phyloP scores from a whole-genome alignment of 2,888 invertebrate species.

The Xestia c-nigrum region DNA sequence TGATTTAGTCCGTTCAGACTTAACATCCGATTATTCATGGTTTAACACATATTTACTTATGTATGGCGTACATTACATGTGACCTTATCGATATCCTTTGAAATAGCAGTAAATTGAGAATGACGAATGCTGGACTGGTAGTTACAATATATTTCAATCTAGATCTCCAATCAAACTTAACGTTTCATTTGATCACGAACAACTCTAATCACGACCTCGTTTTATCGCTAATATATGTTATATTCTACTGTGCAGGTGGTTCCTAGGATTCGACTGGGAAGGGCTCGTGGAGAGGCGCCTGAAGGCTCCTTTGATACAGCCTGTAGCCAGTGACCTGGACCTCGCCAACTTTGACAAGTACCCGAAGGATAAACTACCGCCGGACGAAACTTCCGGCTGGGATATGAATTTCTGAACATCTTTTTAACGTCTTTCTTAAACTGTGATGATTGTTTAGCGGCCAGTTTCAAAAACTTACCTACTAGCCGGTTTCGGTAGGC shows the following conservation, averaged over 20 bases:
- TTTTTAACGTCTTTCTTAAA: background rate
- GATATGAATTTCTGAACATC: constrained; percentile 94
- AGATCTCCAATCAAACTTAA: background rate
- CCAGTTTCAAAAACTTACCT: too few relatives aligned
- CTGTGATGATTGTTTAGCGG: background rate
- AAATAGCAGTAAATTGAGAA: background rate
- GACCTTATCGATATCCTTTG: background rate
- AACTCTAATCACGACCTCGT: background rate
- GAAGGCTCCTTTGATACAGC: constrained; percentile 93
- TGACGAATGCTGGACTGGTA: background rate
- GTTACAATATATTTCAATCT: background rate
- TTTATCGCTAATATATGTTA: background rate
- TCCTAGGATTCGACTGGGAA: constrained; percentile 97
- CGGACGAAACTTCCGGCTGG: constrained; percentile 97
- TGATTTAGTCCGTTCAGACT: constrained; percentile 1
- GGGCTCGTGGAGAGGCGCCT: constrained; percentile 92
- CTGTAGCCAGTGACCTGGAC: constrained; percentile 93
- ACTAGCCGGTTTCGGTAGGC: too few relatives aligned
- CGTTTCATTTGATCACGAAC: background rate
- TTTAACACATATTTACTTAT: background rate
- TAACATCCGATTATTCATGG: background rate
- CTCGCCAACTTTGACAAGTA: constrained; percentile 97
- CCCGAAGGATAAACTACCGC: constrained; percentile 95
- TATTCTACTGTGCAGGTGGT: constrained; percentile 93
- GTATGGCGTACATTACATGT: background rate